phyloP scores from a whole-genome alignment of 2,113 vertebrate species.

The Pterophyllum scalare region DNA sequence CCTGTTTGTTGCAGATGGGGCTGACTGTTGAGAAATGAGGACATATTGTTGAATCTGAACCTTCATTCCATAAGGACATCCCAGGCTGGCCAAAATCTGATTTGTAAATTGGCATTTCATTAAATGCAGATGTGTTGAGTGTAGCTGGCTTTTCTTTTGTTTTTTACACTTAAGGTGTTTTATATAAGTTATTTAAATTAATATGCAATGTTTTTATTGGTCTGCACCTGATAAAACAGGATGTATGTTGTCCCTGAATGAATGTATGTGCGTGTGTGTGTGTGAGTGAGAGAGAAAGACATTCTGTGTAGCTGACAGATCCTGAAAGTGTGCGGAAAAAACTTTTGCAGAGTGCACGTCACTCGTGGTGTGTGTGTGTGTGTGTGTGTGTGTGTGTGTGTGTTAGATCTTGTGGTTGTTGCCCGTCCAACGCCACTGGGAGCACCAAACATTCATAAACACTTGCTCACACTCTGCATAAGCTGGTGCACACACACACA shows the following conservation, averaged over 20 bases:
- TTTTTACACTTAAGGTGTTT: background rate
- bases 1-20: background rate
- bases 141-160: background rate
- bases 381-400: background rate
- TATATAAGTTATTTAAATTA: background rate
- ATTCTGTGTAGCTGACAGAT: slow-evolving; percentile 36
- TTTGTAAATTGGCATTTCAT: background rate
- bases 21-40: too few species aligned
- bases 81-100: background rate
- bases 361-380: background rate
- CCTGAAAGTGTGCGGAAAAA: slow-evolving; percentile 57
- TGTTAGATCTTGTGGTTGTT: background rate
- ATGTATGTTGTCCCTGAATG: background rate
- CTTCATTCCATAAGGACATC: background rate
- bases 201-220: background rate
- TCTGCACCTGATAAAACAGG: background rate
- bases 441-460: slow-evolving; percentile 30
- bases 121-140: background rate
- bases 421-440: background rate
- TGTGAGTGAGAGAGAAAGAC: too few species aligned
- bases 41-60: background rate
- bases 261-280: background rate
- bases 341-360: background rate
- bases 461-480: slow-evolving; percentile 24
- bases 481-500: slow-evolving; percentile 39